Evolutionary conservation across 1,140 invertebrate genomes (phyloP).

Genomic region (Caenorhabditis elegans): DNA sequence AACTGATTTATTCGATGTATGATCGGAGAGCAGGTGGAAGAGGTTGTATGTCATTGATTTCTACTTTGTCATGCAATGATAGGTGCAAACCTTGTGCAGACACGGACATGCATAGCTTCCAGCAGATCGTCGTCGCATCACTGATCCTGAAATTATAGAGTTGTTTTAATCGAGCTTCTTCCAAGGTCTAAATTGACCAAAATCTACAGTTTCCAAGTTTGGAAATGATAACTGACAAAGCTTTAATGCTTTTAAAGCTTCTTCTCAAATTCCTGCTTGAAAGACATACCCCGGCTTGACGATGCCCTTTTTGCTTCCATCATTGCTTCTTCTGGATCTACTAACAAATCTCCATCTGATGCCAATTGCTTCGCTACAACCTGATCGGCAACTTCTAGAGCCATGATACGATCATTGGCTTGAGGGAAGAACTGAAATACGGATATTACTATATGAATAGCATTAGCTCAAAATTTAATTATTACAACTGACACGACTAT

Average conservation of each 20-base stretch:
- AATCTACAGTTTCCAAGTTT: too few species aligned
- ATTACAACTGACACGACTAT: not conserved
- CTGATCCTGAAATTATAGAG: not conserved
- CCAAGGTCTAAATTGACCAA: too few species aligned
- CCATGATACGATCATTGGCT: slow-evolving; percentile 13
- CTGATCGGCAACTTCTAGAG: not conserved
- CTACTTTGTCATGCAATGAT: slow-evolving; percentile 19
- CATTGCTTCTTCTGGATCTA: slow-evolving; percentile 5
- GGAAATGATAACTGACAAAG: too few species aligned
- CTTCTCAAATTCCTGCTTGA: too few species aligned
- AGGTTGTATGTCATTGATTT: not conserved
- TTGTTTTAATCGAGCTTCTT: too few species aligned
- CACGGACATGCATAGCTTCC: not conserved
- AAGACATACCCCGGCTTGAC: not conserved
- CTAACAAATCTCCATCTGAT: not conserved
- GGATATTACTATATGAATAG: not conserved
- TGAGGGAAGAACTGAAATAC: not conserved
- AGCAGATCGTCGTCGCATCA: slow-evolving; percentile 24
- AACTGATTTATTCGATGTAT: not conserved
- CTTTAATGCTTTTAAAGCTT: too few species aligned
- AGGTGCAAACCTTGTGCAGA: not conserved
- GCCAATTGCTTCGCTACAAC: not conserved
- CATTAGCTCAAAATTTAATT: not conserved
- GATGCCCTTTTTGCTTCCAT: slow-evolving; percentile 1
- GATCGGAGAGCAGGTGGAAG: not conserved